phyloP scores from a whole-genome alignment of 2,113 vertebrate genomes.

The Entomyzon cyanotis region DNA sequence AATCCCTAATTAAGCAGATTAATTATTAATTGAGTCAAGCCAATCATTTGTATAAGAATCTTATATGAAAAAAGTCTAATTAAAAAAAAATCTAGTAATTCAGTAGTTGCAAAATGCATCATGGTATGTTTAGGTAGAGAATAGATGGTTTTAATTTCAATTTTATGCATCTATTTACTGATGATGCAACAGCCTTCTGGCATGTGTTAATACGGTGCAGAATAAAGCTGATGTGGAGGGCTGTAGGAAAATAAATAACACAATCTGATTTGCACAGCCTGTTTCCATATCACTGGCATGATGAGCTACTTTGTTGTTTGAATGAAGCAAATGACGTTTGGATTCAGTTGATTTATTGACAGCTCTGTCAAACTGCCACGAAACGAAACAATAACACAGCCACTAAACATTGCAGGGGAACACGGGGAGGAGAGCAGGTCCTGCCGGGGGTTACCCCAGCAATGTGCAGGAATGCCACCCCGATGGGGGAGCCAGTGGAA shows the following conservation, averaged over 20 bases:
- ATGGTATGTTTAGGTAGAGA: background rate
- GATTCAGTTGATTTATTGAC: constrained; percentile 8
- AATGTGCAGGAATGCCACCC: constrained; percentile 7
- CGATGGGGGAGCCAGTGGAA: background rate
- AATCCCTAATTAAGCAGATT: background rate
- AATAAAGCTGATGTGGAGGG: background rate
- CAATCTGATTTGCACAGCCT: background rate
- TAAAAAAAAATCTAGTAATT: background rate
- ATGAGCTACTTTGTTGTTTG: background rate
- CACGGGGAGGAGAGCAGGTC: background rate
- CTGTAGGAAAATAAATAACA: background rate
- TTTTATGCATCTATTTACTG: background rate
- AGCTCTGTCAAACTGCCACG: background rate
- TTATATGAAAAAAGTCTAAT: background rate
- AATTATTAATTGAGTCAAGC: background rate
- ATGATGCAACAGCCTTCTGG: background rate
- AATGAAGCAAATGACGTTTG: constrained; percentile 11
- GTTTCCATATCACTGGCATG: background rate
- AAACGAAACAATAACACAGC: background rate
- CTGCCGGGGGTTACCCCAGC: background rate
- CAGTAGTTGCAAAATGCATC: background rate
- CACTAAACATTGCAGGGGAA: constrained; percentile 1
- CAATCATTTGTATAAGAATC: background rate
- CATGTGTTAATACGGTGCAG: background rate
- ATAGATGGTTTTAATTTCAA: background rate